phyloP scores from a whole-genome alignment of 1,140 invertebrate genomes.

The Thrips palmi region DNA sequence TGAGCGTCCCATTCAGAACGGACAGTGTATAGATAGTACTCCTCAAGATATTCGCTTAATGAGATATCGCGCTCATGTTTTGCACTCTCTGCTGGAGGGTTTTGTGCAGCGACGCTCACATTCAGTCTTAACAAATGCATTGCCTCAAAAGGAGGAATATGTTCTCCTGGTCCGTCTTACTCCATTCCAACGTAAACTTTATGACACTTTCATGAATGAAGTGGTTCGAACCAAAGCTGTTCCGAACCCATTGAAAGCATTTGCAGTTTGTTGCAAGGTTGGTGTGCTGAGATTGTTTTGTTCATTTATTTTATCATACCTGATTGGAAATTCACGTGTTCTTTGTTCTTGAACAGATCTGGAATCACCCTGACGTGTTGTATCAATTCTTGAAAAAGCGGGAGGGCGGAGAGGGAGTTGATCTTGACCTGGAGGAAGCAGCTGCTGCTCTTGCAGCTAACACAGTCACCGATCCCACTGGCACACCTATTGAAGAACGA shows the following conservation, averaged over 20 bases:
- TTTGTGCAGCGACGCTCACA: conserved; percentile 87
- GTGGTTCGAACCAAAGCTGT: conserved; percentile 68
- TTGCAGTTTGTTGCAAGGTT: conserved; percentile 94
- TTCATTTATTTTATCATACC: conserved; percentile 1
- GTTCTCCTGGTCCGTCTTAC: conserved; percentile 80
- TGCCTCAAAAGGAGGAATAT: conserved; percentile 84
- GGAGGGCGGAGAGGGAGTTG: conserved; percentile 59
- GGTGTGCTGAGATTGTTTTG: conserved; percentile 12
- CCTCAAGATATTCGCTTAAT: conserved; percentile 76
- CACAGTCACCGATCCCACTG: conserved; percentile 21
- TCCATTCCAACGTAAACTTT: conserved; percentile 65
- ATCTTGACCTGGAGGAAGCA: conserved; percentile 62
- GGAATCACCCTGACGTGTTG: conserved; percentile 97
- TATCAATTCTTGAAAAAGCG: conserved; percentile 79
- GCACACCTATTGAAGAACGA: conserved; percentile 21
- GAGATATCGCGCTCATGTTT: conserved; percentile 73
- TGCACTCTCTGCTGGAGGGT: conserved; percentile 74
- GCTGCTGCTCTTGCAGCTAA: conserved; percentile 23
- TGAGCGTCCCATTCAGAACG: conserved; percentile 85
- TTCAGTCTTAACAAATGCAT: conserved; percentile 61
- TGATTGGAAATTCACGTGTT: background rate
- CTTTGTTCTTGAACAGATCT: conserved; percentile 45
- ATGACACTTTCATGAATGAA: conserved; percentile 82
- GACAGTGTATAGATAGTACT: conserved; percentile 83
- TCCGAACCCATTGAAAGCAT: conserved; percentile 91